Evolutionary conservation across 1,140 invertebrate species (phyloP).

Genomic region (Musca vetustissima): DNA sequence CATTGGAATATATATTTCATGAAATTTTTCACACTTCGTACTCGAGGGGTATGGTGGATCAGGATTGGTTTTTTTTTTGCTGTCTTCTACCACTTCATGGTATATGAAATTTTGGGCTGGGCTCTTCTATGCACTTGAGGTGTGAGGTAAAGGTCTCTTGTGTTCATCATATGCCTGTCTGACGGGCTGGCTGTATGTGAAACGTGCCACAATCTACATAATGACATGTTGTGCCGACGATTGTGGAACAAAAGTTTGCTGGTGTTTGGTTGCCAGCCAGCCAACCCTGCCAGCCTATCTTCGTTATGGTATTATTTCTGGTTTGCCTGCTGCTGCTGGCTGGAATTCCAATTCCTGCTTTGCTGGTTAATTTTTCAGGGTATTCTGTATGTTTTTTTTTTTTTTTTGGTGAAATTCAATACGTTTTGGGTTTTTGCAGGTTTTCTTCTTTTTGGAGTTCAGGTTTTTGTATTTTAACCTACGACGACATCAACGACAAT

Average conservation of each 20-base stretch:
- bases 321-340: neutral
- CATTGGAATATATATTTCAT: constrained; percentile 23
- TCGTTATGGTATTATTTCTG: neutral
- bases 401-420: constrained; percentile 9
- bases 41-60: too few species aligned
- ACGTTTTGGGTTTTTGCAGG: constrained; percentile 16
- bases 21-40: constrained; percentile 1
- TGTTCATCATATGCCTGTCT: too few species aligned
- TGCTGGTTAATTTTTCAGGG: too few species aligned
- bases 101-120: too few species aligned
- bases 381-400: neutral
- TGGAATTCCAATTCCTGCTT: constrained; percentile 6
- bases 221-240: constrained; percentile 12
- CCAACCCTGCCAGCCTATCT: too few species aligned
- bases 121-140: too few species aligned
- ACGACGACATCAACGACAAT: too few species aligned
- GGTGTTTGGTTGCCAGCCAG: neutral
- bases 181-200: neutral
- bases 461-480: neutral
- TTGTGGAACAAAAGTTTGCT: neutral
- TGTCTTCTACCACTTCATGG: too few species aligned
- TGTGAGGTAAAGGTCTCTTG: too few species aligned
- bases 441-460: neutral
- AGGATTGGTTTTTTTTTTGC: too few species aligned
- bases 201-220: constrained; percentile 12